Conservation (phyloP, 1,140 invertebrate genomes). For the Brachionus koreanus region DNA sequence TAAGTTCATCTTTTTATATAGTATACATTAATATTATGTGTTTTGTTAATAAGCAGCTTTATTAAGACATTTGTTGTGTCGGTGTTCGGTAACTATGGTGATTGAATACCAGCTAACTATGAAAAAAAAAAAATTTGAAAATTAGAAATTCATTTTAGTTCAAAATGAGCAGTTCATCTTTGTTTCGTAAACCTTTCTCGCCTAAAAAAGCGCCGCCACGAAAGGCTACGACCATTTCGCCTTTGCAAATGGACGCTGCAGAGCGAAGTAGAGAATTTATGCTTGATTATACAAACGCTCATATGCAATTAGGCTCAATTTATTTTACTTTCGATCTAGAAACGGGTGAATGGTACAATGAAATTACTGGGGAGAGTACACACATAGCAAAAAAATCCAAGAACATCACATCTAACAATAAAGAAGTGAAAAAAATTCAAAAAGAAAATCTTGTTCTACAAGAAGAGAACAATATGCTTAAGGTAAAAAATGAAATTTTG, state of each 20-base stretch:
- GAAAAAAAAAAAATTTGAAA: neutral
- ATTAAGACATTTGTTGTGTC: too few species aligned
- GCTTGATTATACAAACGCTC: constrained; percentile 32
- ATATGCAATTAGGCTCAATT: neutral
- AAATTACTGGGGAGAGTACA: neutral
- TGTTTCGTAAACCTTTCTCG: constrained; percentile 41
- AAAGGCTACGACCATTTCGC: constrained; percentile 31
- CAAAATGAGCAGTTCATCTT: constrained; percentile 23
- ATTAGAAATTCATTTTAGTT: neutral
- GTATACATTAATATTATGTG: too few species aligned
- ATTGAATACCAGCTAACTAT: too few species aligned
- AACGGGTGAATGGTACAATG: constrained; percentile 13
- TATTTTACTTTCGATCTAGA: constrained; percentile 11
- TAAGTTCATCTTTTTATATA: too few species aligned
- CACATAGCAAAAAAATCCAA: neutral
- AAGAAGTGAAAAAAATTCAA: constrained; percentile 31
- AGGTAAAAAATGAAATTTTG: constrained; percentile 36
- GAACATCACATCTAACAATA: neutral
- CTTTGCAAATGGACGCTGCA: constrained; percentile 31
- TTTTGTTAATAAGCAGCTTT: too few species aligned
- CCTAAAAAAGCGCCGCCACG: constrained; percentile 32
- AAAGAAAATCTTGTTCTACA: constrained; percentile 25
- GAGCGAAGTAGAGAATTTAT: constrained; percentile 20
- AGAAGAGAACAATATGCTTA: constrained; percentile 34
- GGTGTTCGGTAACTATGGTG: too few species aligned